Percentiles rank a stretch among this genome's conserved stretches.
These are phyloP conservation scores for Belonocnema kinseyi DNA, from an alignment of 1,140 invertebrate genomes.

Conservation along the genomic window DNA sequence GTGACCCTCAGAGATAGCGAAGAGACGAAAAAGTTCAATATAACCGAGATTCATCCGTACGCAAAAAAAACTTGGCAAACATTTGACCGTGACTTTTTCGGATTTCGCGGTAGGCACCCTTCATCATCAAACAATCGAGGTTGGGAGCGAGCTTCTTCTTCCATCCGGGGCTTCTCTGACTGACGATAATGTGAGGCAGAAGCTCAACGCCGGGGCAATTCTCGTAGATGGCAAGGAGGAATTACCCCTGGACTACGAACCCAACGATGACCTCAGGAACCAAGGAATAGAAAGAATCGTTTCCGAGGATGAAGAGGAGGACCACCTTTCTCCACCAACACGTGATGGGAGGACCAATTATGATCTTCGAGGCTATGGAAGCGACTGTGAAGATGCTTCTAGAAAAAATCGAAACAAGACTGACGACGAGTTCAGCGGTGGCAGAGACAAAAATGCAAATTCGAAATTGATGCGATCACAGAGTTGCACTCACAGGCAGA, in stretches of 20 bases:
- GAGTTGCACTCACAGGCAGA: slow-evolving; percentile 60
- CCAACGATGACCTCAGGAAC: slow-evolving; percentile 46
- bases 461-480: slow-evolving; percentile 53
- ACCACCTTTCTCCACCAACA: slow-evolving; percentile 33
- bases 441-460: slow-evolving; percentile 68
- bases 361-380: slow-evolving; percentile 15
- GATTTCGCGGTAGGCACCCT: slow-evolving; percentile 64
- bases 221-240: slow-evolving; percentile 83
- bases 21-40: not conserved
- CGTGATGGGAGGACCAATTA: slow-evolving; percentile 19
- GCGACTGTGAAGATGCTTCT: not conserved
- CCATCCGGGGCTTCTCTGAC: slow-evolving; percentile 59
- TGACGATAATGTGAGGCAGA: slow-evolving; percentile 69
- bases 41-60: not conserved
- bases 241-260: slow-evolving; percentile 73
- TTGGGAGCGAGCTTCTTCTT: slow-evolving; percentile 71
- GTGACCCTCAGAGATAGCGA: slow-evolving; percentile 4
- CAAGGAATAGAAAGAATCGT: not conserved
- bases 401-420: slow-evolving; percentile 26
- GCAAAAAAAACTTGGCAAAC: not conserved
- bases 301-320: slow-evolving; percentile 28
- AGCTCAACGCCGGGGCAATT: slow-evolving; percentile 70
- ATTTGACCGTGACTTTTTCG: slow-evolving; percentile 42
- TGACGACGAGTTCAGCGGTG: slow-evolving; percentile 40
- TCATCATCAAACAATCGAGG: slow-evolving; percentile 67